Conservation (phyloP, 2,888 invertebrate genomes). For the Hirtodrosophila histrioides region DNA sequence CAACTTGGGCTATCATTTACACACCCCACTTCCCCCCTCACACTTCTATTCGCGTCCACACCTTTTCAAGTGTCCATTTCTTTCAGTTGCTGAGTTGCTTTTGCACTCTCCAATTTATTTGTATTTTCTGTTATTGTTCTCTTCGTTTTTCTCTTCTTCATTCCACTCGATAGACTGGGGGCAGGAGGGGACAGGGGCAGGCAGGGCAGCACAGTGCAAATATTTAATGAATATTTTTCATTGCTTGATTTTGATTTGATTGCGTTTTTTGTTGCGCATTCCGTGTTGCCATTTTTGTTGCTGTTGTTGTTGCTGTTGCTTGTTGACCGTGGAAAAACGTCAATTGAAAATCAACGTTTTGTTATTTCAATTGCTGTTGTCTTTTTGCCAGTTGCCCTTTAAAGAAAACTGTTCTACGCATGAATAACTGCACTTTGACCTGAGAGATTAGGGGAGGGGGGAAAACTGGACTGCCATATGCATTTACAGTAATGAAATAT, state of each 20-base stretch:
- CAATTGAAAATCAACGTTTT: conserved; percentile 52
- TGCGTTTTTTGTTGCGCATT: conserved; percentile 49
- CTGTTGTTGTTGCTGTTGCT: conserved; percentile 23
- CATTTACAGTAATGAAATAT: too few species aligned
- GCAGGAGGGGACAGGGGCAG: too few species aligned
- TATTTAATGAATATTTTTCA: conserved; percentile 57
- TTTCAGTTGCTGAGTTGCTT: conserved; percentile 16
- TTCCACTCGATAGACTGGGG: conserved; percentile 15
- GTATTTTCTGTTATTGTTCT: conserved; percentile 4
- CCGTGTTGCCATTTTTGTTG: conserved; percentile 14
- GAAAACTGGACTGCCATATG: too few species aligned
- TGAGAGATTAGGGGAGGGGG: too few species aligned
- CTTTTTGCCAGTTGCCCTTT: conserved; percentile 23
- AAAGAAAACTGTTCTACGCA: conserved; percentile 18
- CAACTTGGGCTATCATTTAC: conserved; percentile 24
- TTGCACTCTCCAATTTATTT: not conserved
- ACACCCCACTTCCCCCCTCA: not conserved
- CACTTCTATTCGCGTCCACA: conserved; percentile 13
- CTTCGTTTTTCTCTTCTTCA: conserved; percentile 11
- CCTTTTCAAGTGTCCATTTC: conserved; percentile 37
- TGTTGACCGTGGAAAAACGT: conserved; percentile 28
- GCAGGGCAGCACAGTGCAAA: conserved; percentile 27
- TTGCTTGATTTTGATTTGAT: conserved; percentile 54
- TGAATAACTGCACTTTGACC: conserved; percentile 12
- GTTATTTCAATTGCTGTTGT: conserved; percentile 37